Base-by-base conservation (phyloP, 2,797 vertebrate genomes). In the Megaceryle alcyon region DNA sequence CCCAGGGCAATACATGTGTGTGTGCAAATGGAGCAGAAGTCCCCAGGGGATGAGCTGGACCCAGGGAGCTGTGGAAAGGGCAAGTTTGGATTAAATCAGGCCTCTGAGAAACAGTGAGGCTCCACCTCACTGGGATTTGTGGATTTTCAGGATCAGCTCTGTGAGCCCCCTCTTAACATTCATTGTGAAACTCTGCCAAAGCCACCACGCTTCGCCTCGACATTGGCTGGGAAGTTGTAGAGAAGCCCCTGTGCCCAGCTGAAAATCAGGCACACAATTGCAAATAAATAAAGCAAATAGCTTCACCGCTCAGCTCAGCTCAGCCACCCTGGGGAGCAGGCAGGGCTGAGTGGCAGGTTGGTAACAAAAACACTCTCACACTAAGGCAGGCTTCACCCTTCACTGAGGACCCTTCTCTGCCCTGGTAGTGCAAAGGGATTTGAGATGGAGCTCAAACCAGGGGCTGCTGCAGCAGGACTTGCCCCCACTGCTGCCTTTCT, bases 401-500 rank as follows among this genome's bases (percentile, higher is more conserved):
- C 51, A 20, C 46, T 2, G 0, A 1, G 2, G 16, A 41, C 31
- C 22, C 46, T 57, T 41, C 39, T 29, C 29, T 22, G 4, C 21
- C 41, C 57, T 3, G 10, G 23, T 12, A 13, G 43, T 10, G 16
- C 49, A 43, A 20, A 60, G 46, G 39, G 28, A 5, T 49, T 14
- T 66, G 70, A 66, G 87, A 48, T 0, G 0, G 0, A 77, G 28
- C 13, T 23, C 48, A 49, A 49, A 25, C 23, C 19, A 53, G 9
- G 22, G 12, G 28, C 6, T 3, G 3, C 21, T 0, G 1, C 41
- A 35, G 31, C 49, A 69, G 49, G 23, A 19, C 25, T 57, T 56
- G 49, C 41, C 26, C 1, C 4, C 28, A 14, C 43, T 5, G 1
- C 60, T 72, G 44, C 23, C 41, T 57, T 69, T 73, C 9, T 9